These are phyloP conservation scores for Callyntrura sp. DNA, from an alignment of 2,888 invertebrate species.

Conservation along the genomic window DNA sequence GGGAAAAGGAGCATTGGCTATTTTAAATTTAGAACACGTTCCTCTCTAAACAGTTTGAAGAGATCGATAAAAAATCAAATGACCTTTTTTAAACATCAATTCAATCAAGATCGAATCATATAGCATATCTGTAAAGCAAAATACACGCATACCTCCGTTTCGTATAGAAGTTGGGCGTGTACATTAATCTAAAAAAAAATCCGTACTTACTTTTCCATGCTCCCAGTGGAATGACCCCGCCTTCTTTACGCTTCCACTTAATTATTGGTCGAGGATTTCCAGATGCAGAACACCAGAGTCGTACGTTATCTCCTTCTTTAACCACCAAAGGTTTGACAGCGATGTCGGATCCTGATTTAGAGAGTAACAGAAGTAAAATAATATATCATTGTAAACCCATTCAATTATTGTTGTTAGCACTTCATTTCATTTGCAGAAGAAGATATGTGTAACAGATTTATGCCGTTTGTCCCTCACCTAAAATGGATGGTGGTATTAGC, in stretches of 20 bases:
- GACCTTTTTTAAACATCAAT: too few species aligned
- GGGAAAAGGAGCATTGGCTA: too few species aligned
- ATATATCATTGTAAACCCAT: neutral
- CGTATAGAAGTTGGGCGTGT: conserved; percentile 67
- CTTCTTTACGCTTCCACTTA: conserved; percentile 91
- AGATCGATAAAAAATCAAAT: too few species aligned
- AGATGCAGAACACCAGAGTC: conserved; percentile 92
- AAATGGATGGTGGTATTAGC: conserved; percentile 94
- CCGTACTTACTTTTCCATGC: conserved; percentile 88
- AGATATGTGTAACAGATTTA: neutral
- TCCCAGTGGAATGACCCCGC: conserved; percentile 88
- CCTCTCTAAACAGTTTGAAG: too few species aligned
- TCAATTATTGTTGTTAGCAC: neutral
- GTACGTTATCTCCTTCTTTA: conserved; percentile 92
- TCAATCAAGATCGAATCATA: too few species aligned
- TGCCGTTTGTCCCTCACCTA: conserved; percentile 86
- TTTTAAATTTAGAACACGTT: too few species aligned
- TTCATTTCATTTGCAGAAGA: neutral
- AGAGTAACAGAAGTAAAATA: neutral
- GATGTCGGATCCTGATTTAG: conserved; percentile 58
- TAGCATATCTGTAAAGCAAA: neutral
- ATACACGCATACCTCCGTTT: neutral
- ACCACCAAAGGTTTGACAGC: conserved; percentile 88
- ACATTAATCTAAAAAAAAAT: conserved; percentile 80
- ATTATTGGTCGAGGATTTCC: conserved; percentile 92